Percentiles rank a stretch among this genome's conserved stretches.
Evolutionary conservation across 2,113 vertebrate genomes (phyloP).

Genomic region (Perca flavescens): DNA sequence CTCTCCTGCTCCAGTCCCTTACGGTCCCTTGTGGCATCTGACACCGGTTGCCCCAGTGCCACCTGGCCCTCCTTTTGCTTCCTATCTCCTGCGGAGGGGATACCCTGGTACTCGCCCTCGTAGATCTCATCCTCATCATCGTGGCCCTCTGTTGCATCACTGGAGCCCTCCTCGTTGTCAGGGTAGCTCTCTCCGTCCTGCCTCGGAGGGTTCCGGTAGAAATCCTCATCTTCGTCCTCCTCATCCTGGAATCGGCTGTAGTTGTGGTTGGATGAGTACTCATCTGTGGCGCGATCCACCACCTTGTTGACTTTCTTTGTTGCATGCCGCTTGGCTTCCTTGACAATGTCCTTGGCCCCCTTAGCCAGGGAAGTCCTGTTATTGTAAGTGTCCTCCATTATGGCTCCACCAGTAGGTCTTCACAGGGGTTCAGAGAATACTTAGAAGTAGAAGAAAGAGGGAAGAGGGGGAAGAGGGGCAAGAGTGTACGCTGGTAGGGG

Average conservation of each 20-base stretch:
- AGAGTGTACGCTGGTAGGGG: slow-evolving; percentile 2
- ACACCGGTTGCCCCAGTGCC: slow-evolving; percentile 83
- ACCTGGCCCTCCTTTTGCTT: slow-evolving; percentile 87
- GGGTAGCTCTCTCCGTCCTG: slow-evolving; percentile 78
- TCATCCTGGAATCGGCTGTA: slow-evolving; percentile 93
- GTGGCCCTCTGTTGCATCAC: slow-evolving; percentile 97
- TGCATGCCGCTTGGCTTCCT: slow-evolving; percentile 93
- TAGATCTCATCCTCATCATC: slow-evolving; percentile 99
- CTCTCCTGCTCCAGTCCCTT: slow-evolving; percentile 92
- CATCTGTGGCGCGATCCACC: slow-evolving; percentile 91
- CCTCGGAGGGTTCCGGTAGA: slow-evolving; percentile 81
- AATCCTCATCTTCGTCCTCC: slow-evolving; percentile 85
- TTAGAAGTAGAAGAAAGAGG: slow-evolving; percentile 39
- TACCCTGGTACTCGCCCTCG: slow-evolving; percentile 98
- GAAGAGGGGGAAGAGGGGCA: slow-evolving; percentile 28
- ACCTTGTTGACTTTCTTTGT: slow-evolving; percentile 90
- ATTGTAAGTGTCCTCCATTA: slow-evolving; percentile 92
- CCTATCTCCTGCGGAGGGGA: slow-evolving; percentile 84
- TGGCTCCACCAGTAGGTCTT: slow-evolving; percentile 58
- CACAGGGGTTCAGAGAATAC: slow-evolving; percentile 14
- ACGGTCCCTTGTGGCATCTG: slow-evolving; percentile 88
- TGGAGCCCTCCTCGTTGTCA: slow-evolving; percentile 95
- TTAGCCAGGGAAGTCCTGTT: slow-evolving; percentile 93
- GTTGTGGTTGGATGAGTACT: slow-evolving; percentile 90
- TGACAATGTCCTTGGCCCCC: slow-evolving; percentile 95